phyloP scores from a whole-genome alignment of 2,888 invertebrate genomes.

The Heliconius erato region DNA sequence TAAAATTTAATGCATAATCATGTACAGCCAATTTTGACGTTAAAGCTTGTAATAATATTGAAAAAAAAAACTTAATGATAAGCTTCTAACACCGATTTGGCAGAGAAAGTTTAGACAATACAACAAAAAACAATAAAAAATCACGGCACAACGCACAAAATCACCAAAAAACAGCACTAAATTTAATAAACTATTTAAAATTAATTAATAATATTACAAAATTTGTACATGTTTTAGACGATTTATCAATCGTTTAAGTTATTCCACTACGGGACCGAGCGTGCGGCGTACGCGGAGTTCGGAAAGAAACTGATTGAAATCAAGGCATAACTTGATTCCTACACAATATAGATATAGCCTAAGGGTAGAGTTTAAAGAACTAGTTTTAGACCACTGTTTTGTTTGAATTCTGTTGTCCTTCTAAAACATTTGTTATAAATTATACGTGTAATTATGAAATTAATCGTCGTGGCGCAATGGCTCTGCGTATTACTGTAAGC shows the following conservation, averaged over 20 bases:
- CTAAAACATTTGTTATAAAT: not conserved
- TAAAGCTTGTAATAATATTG: not conserved
- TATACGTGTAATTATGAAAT: not conserved
- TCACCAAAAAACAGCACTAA: conserved; percentile 15
- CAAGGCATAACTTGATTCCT: conserved; percentile 47
- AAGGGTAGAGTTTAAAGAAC: conserved; percentile 39
- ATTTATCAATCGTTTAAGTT: conserved; percentile 4
- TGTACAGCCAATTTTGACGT: conserved; percentile 6
- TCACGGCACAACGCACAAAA: not conserved
- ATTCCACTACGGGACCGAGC: conserved; percentile 41
- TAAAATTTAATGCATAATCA: not conserved
- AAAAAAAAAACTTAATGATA: not conserved
- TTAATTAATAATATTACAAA: not conserved
- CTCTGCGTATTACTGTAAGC: no score
- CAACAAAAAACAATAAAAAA: conserved; percentile 1
- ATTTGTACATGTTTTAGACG: not conserved
- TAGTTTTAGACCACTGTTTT: conserved; percentile 39
- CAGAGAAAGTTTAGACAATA: conserved; percentile 27
- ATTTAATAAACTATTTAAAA: conserved; percentile 9
- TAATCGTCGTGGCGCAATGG: no score
- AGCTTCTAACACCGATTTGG: conserved; percentile 25
- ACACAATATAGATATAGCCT: conserved; percentile 33
- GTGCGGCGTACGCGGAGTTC: conserved; percentile 60
- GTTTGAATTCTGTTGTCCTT: conserved; percentile 22
- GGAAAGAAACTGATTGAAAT: conserved; percentile 62